Base-by-base conservation (phyloP, 2,888 invertebrate genomes). In the Schrankia costaestrigalis region DNA sequence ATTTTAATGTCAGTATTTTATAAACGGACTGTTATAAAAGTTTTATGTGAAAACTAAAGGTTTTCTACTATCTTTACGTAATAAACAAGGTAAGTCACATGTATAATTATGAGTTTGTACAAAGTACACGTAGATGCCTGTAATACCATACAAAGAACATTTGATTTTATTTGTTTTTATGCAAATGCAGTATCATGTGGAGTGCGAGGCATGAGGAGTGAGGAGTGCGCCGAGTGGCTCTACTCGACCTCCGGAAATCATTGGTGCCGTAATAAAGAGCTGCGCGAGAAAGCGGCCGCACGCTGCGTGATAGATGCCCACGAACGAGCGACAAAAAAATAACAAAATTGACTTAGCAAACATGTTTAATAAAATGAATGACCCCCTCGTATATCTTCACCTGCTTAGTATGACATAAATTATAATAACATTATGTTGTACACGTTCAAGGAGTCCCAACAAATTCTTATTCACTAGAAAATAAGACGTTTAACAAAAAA, bases 321-420 rank as follows among this genome's bases (percentile, higher is more conserved):
- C 65, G 65, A 68, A 60, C 66, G 68, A 75, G 64, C 81, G 77
- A 82, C 82, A 84, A 85, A 85, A 80, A 85, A 84, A 81, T 71
- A 79, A 84, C 78, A 83, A 83, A 82, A 82, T 82, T 82, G 84
- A 80, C 84, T 84, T 82, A 85, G 84, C 83, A 80, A 82, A 81
- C 85, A 86, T 85, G 85, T 84, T 82, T 83, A 77, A 85, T 86
- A 86, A 84, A 86, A 85, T 77, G 82, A 85, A 86, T 82, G 83
- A 84, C 83, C 77, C 77, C 73, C 73, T 74, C 84, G 77, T 86
- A 85, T 85, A 86, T 86, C 85, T 85, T 85, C 86, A 87, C 86
- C 86, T 86, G 86, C 85, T 83, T 85, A 82, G 86, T 84, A 81
- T 78, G 80, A 86, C 84, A 86, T 87, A 86, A 86, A 85, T 86